Evolutionary conservation across 2,797 vertebrate species (phyloP), one percentile per base, ranked within the genome.

Genomic region (Chloroceryle inda): DNA sequence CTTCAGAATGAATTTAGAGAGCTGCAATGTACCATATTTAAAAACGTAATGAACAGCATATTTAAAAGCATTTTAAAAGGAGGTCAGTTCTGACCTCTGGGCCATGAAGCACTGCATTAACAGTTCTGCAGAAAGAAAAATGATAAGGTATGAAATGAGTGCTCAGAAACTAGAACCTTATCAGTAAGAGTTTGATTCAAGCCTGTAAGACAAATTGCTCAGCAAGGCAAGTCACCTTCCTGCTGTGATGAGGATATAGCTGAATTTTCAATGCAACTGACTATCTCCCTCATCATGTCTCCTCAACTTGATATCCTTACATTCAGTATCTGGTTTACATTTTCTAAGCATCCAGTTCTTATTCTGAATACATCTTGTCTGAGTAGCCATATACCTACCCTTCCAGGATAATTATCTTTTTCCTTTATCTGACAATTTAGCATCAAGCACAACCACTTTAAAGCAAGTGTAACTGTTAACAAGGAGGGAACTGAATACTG

Each of bases 171-270:
- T 97, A 97, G 97, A 97, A 97, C 98, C 97, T 98, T 98, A 98
- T 98, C 98, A 97, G 98, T 96, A 95, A 97, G 96, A 97, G 94
- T 97, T 96, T 93, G 97, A 98, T 97, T 98, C 97, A 97, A 97
- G 98, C 98, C 98, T 98, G 96, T 98, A 98, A 98, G 98, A 98
- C 98, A 98, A 98, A 98, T 98, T 98, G 98, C 97, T 98, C 97
- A 97, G 98, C 97, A 97, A 98, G 96, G 94, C 97, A 98, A 98
- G 98, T 98, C 98, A 98, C 98, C 98, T 98, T 98, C 98, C 98
- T 2, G 97, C 98, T 98, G 98, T 98, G 98, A 97, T 82, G 97
- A 97, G 97, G 97, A 98, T 98, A 97, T 56, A 97, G 96, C 95
- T 97, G 97, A 97, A 98, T 98, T 98, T 98, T 96, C 97, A 98